Evolutionary conservation across 2,888 invertebrate genomes (phyloP).

Genomic region (Poecilus cupreus): DNA sequence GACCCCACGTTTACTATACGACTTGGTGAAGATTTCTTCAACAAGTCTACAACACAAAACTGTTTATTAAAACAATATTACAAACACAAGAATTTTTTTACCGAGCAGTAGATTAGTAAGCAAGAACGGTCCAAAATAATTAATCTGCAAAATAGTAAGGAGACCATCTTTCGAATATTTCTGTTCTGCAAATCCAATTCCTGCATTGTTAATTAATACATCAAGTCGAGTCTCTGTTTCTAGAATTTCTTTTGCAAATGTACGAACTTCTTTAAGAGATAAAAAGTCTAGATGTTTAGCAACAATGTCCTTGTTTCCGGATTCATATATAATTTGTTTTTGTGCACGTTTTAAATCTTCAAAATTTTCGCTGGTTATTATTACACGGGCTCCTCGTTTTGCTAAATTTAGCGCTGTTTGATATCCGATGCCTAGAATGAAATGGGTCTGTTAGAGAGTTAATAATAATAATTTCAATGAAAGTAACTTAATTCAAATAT

Average conservation of each 20-base stretch:
- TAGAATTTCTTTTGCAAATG: slow-evolving; percentile 79
- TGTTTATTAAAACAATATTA: too few species aligned
- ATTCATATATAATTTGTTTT: slow-evolving; percentile 68
- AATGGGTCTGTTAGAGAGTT: too few species aligned
- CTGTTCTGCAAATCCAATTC: slow-evolving; percentile 72
- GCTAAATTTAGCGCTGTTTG: slow-evolving; percentile 73
- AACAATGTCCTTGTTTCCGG: slow-evolving; percentile 70
- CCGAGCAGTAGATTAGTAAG: slow-evolving; percentile 80
- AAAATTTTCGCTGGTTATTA: slow-evolving; percentile 74
- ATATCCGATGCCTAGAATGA: slow-evolving; percentile 71
- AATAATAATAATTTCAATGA: too few species aligned
- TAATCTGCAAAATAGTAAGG: slow-evolving; percentile 80
- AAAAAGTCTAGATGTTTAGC: slow-evolving; percentile 75
- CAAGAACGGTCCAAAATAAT: slow-evolving; percentile 84
- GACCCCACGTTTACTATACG: slow-evolving; percentile 70
- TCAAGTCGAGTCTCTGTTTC: slow-evolving; percentile 76
- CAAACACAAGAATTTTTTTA: slow-evolving; percentile 60
- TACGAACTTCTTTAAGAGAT: slow-evolving; percentile 76
- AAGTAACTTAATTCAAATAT: too few species aligned
- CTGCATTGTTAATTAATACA: slow-evolving; percentile 81
- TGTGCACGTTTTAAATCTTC: slow-evolving; percentile 67
- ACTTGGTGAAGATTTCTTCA: slow-evolving; percentile 69
- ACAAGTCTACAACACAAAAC: slow-evolving; percentile 65
- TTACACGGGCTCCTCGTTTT: slow-evolving; percentile 74
- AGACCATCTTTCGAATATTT: slow-evolving; percentile 78